A percentile compares a stretch with the other conserved stretches of the same genome.
Evolutionary conservation across 2,113 vertebrate genomes (phyloP).

Genomic region (Apaloderma vittatum): DNA sequence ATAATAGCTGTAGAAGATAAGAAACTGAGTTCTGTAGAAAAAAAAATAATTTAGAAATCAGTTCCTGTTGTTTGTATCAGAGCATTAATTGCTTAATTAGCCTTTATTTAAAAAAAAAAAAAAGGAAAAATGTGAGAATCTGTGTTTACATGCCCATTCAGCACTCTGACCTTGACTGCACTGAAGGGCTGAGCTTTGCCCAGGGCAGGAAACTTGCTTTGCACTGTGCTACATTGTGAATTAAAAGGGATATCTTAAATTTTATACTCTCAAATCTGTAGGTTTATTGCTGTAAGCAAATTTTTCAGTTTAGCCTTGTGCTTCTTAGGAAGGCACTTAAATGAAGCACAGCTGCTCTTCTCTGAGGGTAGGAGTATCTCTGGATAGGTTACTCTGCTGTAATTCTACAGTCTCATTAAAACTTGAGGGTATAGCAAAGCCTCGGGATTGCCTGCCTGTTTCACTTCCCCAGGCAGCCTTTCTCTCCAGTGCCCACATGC

Average conservation of each 20-base stretch:
- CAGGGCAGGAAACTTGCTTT: neutral
- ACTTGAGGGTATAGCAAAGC: constrained; percentile 14
- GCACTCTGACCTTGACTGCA: neutral
- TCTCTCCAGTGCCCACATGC: neutral
- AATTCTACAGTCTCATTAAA: neutral
- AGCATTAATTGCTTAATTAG: no score
- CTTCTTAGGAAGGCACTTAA: neutral
- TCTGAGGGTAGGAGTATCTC: neutral
- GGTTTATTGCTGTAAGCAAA: neutral
- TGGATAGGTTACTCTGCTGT: neutral
- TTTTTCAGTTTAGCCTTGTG: neutral
- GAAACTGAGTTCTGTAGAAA: no score
- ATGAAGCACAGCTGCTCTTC: neutral
- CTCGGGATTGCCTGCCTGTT: neutral
- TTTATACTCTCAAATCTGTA: neutral
- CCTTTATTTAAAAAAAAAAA: no score
- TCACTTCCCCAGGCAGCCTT: neutral
- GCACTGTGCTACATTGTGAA: neutral
- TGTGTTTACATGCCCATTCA: neutral
- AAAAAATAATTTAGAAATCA: no score
- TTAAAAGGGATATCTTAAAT: neutral
- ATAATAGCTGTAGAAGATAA: no score
- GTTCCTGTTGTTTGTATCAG: no score
- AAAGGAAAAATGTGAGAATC: neutral
- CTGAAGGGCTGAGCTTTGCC: neutral